Evolutionary conservation across 2,888 invertebrate species (phyloP).

Genomic region (Drosophila mettleri): DNA sequence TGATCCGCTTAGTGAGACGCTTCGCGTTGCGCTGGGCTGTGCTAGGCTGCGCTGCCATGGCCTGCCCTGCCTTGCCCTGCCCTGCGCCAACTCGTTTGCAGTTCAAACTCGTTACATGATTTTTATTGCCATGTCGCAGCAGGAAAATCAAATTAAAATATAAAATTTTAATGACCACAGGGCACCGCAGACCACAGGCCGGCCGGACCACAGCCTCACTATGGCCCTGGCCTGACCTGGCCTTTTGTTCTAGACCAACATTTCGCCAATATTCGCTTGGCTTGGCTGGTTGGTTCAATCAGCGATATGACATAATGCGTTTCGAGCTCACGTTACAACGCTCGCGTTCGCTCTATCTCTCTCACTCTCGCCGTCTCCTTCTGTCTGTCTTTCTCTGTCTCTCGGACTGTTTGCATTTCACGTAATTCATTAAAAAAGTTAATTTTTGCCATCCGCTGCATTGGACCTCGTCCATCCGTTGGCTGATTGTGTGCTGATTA

Average conservation of each 20-base stretch:
- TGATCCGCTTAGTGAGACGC: slow-evolving; percentile 66
- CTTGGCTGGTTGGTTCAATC: slow-evolving; percentile 74
- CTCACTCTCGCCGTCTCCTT: slow-evolving; percentile 1
- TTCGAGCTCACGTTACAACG: slow-evolving; percentile 69
- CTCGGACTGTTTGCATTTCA: slow-evolving; percentile 38
- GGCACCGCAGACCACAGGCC: slow-evolving; percentile 11
- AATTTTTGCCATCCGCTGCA: slow-evolving; percentile 75
- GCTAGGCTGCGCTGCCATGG: no score
- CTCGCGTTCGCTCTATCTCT: slow-evolving; percentile 24
- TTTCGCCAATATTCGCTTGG: slow-evolving; percentile 56
- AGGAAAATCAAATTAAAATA: slow-evolving; percentile 80
- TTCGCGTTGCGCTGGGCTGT: neutral
- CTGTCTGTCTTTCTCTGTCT: neutral
- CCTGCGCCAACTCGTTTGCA: slow-evolving; percentile 3
- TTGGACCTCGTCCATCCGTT: slow-evolving; percentile 59
- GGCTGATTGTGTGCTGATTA: slow-evolving; percentile 73
- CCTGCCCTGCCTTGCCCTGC: neutral
- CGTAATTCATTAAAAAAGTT: slow-evolving; percentile 79
- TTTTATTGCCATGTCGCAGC: slow-evolving; percentile 54
- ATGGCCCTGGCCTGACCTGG: slow-evolving; percentile 27
- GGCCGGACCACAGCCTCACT: neutral
- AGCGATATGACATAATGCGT: slow-evolving; percentile 80
- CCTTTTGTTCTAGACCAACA: slow-evolving; percentile 71
- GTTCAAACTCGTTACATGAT: slow-evolving; percentile 72
- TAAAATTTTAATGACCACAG: slow-evolving; percentile 77